Evolutionary conservation across 2,113 vertebrate species (phyloP).

Genomic region (Clarias batrachus): DNA sequence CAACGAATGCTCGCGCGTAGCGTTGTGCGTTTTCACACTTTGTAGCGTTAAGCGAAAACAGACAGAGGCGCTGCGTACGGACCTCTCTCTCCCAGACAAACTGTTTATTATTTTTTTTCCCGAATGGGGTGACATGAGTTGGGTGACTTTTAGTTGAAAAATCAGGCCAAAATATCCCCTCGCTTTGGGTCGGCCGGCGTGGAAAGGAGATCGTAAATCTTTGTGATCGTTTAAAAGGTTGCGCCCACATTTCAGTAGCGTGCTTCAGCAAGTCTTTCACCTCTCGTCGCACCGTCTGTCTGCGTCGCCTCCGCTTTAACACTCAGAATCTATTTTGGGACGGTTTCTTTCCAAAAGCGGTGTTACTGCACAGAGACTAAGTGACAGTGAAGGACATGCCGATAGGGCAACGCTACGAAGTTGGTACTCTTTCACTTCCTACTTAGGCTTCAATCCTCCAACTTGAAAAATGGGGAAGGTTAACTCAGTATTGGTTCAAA

Average conservation of each 20-base stretch:
- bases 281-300: background rate
- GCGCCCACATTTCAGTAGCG: background rate
- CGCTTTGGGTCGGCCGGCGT: background rate
- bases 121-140: background rate
- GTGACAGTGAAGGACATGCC: background rate
- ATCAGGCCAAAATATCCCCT: background rate
- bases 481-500: background rate
- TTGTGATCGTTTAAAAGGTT: constrained; percentile 10
- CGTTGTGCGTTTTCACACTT: background rate
- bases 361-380: background rate
- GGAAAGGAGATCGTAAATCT: constrained; percentile 1
- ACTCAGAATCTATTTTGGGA: background rate
- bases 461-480: background rate
- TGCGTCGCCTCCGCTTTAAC: constrained; percentile 43
- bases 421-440: background rate
- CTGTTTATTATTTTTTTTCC: background rate
- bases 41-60: background rate
- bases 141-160: background rate
- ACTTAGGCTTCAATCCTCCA: background rate
- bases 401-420: background rate
- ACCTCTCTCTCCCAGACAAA: background rate
- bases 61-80: background rate
- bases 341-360: background rate
- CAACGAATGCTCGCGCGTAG: background rate
- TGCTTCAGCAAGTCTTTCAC: constrained; percentile 8